Base-by-base conservation (phyloP, 37 sponge, comb jelly and placozoan genomes). In the Halisarca cf. caerulea region DNA sequence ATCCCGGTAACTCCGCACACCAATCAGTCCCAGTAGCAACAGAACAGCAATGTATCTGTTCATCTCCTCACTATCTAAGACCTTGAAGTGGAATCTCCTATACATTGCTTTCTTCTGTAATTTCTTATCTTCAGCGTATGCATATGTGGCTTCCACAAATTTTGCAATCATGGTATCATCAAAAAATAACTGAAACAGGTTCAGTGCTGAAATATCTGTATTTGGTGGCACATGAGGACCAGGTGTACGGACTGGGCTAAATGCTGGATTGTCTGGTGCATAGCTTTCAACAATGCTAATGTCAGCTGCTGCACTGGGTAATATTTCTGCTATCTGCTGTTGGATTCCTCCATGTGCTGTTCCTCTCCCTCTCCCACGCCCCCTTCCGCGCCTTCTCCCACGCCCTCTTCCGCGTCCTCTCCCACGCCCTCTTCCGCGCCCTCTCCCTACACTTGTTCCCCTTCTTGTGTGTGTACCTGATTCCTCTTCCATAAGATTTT, bases 111-210 rank as follows among this genome's bases (percentile, higher is more conserved):
- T 6, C 25, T 59, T 59, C 2, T n/a, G 14, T 28, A 21, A 28
- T 37, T 45, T 70, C 38, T n/a, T 69, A 0, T 27, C 39, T 25
- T 70, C 36, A 6, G 84, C 73, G 71, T 43, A 83, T 41, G 43
- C 47, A 42, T 70, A 23, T 1, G 84, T 83, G 20, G 34, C 23
- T 2, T 47, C 15, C 20, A 83, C 47, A 27, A 83, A 53, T 0
- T 36, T 41, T n/a, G 8, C 35, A 40, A 83, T 27, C 2, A 41
- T 3, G n/a, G 14, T 20, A 6, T 83, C 71, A 2, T 69, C 71
- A 47, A 83, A 69, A 70, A 70, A 83, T 7, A 83, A 37, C 55
- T 69, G 35, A 2, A 83, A 83, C 32, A 83, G 34, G 1, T 21
- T 11, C 54, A 83, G 27, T 32, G 71, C 57, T 17, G 53, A 66